These are phyloP conservation scores for Tetheella fluctuosa DNA, from an alignment of 2,888 invertebrate species.

Conservation along the genomic window DNA sequence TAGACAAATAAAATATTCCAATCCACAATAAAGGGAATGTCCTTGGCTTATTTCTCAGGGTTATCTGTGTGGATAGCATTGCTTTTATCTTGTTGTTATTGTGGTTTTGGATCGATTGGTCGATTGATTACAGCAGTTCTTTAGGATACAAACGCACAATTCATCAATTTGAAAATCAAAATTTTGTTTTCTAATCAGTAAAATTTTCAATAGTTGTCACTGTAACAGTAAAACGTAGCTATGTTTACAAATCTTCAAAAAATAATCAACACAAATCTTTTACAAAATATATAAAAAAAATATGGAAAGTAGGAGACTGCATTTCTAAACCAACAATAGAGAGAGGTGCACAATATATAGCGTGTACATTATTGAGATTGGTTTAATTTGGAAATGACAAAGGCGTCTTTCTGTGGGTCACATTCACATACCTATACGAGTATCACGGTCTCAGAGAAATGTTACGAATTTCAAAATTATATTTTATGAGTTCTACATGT, in stretches of 20 bases:
- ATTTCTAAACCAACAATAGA: not conserved
- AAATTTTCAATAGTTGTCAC: too few relatives aligned
- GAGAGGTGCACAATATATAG: not conserved
- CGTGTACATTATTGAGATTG: not conserved
- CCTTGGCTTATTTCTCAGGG: slow-evolving; percentile 22
- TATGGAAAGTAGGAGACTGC: not conserved
- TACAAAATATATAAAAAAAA: not conserved
- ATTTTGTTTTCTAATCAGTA: not conserved
- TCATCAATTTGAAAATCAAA: too few relatives aligned
- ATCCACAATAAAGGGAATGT: slow-evolving; percentile 26
- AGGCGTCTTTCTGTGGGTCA: not conserved
- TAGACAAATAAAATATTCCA: slow-evolving; percentile 30
- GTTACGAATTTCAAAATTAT: not conserved
- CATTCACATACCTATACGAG: not conserved
- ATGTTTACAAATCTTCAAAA: slow-evolving; percentile 10
- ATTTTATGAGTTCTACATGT: too few relatives aligned
- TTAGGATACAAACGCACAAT: not conserved
- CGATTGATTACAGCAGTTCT: not conserved
- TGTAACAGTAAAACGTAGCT: too few relatives aligned
- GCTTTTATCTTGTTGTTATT: not conserved
- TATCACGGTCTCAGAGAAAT: too few relatives aligned
- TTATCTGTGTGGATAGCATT: not conserved
- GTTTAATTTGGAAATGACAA: not conserved
- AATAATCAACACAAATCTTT: not conserved
- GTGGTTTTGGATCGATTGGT: not conserved